These are phyloP conservation scores for Hydrochoerus hydrochaeris DNA, from an alignment of 2,113 vertebrate species.

Conservation along the genomic window DNA sequence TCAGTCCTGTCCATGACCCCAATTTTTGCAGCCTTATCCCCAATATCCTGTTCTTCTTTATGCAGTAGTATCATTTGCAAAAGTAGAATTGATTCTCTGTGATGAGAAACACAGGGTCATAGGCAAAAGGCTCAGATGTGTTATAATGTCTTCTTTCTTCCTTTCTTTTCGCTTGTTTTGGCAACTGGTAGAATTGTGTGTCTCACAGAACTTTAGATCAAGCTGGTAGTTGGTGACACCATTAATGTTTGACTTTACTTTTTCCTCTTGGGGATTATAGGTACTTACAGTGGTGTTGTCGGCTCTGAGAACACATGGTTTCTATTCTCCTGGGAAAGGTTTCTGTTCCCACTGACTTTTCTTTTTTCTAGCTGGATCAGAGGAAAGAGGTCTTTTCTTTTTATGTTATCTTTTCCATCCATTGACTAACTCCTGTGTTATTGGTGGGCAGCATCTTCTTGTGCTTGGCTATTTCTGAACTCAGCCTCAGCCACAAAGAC, in stretches of 20 bases:
- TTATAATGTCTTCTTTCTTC: slow-evolving; percentile 21
- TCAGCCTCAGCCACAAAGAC: neutral
- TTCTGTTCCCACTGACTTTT: slow-evolving; percentile 44
- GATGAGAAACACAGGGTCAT: slow-evolving; percentile 4
- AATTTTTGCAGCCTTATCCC: slow-evolving; percentile 56
- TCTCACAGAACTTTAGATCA: slow-evolving; percentile 52
- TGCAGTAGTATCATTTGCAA: slow-evolving; percentile 24
- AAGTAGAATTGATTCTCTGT: slow-evolving; percentile 45
- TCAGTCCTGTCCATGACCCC: slow-evolving; percentile 57
- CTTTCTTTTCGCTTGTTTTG: slow-evolving; percentile 30
- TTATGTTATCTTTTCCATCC: slow-evolving; percentile 27
- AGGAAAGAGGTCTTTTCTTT: neutral
- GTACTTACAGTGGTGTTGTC: slow-evolving; percentile 38
- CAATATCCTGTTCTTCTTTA: neutral
- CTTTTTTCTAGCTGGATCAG: neutral
- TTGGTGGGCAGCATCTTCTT: neutral
- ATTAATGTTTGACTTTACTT: slow-evolving; percentile 45
- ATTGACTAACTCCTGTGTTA: slow-evolving; percentile 1
- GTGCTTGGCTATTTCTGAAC: neutral
- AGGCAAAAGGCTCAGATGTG: slow-evolving; percentile 48
- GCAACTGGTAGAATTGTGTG: neutral
- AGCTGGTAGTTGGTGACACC: slow-evolving; percentile 55
- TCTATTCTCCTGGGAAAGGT: slow-evolving; percentile 52
- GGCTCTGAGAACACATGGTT: slow-evolving; percentile 48
- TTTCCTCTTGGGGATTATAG: slow-evolving; percentile 48